Evolutionary conservation across 2,888 invertebrate genomes (phyloP).

Genomic region (Agapostemon virescens): DNA sequence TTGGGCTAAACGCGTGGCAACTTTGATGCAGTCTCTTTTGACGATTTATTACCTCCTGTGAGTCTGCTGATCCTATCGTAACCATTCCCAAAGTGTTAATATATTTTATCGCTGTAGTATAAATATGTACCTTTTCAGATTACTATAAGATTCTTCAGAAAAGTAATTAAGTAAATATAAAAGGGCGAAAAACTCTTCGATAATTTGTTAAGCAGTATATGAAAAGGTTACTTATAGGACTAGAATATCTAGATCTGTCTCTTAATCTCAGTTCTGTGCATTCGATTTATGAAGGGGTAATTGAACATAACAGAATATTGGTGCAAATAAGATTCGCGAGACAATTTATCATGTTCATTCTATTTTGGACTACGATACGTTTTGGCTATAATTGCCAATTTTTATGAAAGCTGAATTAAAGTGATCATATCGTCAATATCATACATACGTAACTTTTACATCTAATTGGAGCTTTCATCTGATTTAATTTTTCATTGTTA

Average conservation of each 20-base stretch:
- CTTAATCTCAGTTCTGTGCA: slow-evolving; percentile 49
- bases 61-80: too few relatives aligned
- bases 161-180: slow-evolving; percentile 29
- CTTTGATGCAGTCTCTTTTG: background rate
- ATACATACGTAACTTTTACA: slow-evolving; percentile 44
- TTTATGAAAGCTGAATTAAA: slow-evolving; percentile 55
- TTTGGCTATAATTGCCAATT: slow-evolving; percentile 75
- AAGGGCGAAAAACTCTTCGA: slow-evolving; percentile 27
- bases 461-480: slow-evolving; percentile 21
- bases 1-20: background rate
- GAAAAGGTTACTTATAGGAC: slow-evolving; percentile 42
- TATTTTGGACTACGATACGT: slow-evolving; percentile 73
- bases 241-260: slow-evolving; percentile 49
- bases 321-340: slow-evolving; percentile 49
- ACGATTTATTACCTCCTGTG: background rate
- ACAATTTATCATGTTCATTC: slow-evolving; percentile 59
- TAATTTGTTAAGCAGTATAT: slow-evolving; percentile 40
- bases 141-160: slow-evolving; percentile 38
- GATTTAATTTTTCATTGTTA: background rate
- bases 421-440: slow-evolving; percentile 64
- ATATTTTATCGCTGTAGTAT: slow-evolving; percentile 58
- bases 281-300: slow-evolving; percentile 41
- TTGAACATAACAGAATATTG: slow-evolving; percentile 43
- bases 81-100: slow-evolving; percentile 20
- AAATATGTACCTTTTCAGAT: slow-evolving; percentile 48